These are phyloP conservation scores for Liopterus haemorrhoidalis DNA, from an alignment of 2,888 invertebrate genomes.

Conservation along the genomic window DNA sequence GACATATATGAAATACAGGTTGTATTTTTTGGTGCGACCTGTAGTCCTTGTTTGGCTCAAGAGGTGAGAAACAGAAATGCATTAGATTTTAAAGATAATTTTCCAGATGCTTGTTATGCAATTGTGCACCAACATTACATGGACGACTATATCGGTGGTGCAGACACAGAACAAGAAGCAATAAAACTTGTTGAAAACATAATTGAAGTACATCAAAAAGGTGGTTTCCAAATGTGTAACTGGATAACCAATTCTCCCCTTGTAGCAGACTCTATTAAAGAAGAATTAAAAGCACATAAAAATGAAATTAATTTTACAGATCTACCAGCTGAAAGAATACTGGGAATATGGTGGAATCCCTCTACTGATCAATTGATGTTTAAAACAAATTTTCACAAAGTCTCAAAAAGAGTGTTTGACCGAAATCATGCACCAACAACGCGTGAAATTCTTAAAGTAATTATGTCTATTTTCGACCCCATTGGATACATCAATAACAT, in stretches of 20 bases:
- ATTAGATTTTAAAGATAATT: constrained; percentile 12
- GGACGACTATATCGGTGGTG: constrained; percentile 28
- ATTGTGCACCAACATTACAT: constrained; percentile 28
- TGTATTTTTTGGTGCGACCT: constrained; percentile 28
- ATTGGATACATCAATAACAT: constrained; percentile 11
- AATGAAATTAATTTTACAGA: background rate
- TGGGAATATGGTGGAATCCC: constrained; percentile 22
- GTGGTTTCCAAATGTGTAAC: constrained; percentile 25
- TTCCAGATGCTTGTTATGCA: constrained; percentile 21
- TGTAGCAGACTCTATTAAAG: background rate
- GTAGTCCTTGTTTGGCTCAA: constrained; percentile 24
- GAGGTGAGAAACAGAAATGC: constrained; percentile 28
- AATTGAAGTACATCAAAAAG: constrained; percentile 6
- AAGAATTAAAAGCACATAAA: background rate
- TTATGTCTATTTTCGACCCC: constrained; percentile 18
- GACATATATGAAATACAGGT: constrained; percentile 23
- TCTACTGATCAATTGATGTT: constrained; percentile 11
- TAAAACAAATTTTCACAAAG: constrained; percentile 16
- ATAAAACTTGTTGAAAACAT: constrained; percentile 1
- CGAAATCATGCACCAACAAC: constrained; percentile 21
- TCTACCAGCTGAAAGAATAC: constrained; percentile 9
- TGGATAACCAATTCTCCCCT: constrained; percentile 32
- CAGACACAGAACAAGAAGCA: constrained; percentile 27
- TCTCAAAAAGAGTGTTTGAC: constrained; percentile 15
- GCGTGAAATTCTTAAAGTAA: constrained; percentile 17